Evolutionary conservation across 2,113 vertebrate species (phyloP).

Genomic region (Pycnonotus jocosus): DNA sequence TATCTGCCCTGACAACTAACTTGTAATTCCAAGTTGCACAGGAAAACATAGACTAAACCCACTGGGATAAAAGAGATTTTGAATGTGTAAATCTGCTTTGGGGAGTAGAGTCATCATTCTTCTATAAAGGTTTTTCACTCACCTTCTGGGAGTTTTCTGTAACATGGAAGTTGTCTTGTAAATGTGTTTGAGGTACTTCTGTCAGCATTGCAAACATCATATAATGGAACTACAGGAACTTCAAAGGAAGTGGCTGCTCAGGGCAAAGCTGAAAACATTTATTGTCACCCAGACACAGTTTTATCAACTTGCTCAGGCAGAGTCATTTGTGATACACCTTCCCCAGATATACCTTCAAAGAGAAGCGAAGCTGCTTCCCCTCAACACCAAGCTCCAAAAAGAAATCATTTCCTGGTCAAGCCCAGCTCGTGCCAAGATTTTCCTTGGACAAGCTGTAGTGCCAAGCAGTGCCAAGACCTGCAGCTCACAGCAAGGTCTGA

Average conservation of each 20-base stretch:
- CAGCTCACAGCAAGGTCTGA: neutral
- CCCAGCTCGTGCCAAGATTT: neutral
- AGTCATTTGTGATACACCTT: neutral
- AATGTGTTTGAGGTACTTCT: neutral
- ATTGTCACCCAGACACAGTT: neutral
- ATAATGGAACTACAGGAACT: neutral
- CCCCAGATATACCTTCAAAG: neutral
- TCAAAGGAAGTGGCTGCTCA: constrained; percentile 17
- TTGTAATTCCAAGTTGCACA: neutral
- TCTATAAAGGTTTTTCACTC: neutral
- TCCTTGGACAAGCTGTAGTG: fast-evolving
- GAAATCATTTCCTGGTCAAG: constrained; percentile 50
- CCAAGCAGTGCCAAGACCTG: neutral
- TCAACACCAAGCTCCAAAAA: neutral
- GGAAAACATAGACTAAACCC: neutral
- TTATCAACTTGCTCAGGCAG: constrained; percentile 23
- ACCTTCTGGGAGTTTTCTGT: neutral
- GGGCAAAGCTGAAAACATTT: neutral
- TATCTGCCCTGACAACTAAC: neutral
- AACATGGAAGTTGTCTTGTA: neutral
- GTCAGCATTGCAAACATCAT: neutral
- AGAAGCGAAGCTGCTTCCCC: neutral
- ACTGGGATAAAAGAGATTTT: neutral
- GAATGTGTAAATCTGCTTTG: neutral
- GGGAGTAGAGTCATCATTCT: neutral